These are phyloP conservation scores for Nicator chloris DNA, from an alignment of 2,113 vertebrate species.

Conservation along the genomic window DNA sequence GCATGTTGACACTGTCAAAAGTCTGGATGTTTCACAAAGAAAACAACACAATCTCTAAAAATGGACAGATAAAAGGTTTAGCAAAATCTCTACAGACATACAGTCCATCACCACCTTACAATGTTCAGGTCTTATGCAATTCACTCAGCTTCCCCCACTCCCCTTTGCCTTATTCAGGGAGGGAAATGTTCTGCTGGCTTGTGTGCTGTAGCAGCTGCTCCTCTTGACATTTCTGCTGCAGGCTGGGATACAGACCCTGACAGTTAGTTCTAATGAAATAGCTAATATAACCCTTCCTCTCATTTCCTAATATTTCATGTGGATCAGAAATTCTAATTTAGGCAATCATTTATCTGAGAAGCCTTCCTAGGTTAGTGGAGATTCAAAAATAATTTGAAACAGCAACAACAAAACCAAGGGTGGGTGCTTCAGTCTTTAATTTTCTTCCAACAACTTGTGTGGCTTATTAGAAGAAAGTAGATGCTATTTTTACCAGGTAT, in stretches of 20 bases:
- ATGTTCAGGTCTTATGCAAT: background rate
- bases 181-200: slow-evolving; percentile 31
- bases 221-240: slow-evolving; percentile 54
- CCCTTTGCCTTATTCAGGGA: background rate
- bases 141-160: background rate
- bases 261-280: slow-evolving; percentile 29
- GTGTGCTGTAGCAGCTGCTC: slow-evolving; percentile 26
- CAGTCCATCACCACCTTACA: background rate
- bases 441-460: background rate
- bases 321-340: slow-evolving; percentile 49
- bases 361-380: slow-evolving; percentile 11
- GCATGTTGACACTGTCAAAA: background rate
- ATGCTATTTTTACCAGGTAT: background rate
- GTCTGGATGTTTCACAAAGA: background rate
- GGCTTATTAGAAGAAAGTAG: background rate
- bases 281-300: slow-evolving; percentile 47
- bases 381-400: slow-evolving; percentile 26
- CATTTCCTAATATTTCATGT: slow-evolving; percentile 40
- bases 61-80: background rate
- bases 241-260: slow-evolving; percentile 26
- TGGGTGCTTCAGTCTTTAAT: background rate
- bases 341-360: slow-evolving; percentile 22
- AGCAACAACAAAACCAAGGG: background rate
- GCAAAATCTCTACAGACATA: background rate
- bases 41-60: background rate